Evolutionary conservation across 2,888 invertebrate genomes (phyloP).

Genomic region (Incurvaria masculella): DNA sequence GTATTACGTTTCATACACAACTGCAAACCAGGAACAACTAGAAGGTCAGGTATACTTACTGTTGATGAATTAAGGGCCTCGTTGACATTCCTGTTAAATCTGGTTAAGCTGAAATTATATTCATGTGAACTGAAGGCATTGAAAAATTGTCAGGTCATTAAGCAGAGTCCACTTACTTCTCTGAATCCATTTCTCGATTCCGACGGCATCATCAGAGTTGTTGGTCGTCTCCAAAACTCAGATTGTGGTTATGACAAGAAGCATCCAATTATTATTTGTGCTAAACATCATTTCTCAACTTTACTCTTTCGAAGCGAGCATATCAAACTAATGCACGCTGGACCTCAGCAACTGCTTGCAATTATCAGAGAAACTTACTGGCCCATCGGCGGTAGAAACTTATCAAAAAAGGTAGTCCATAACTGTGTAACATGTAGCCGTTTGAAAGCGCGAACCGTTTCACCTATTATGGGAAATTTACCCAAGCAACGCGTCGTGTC

Average conservation of each 20-base stretch:
- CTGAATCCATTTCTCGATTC: neutral
- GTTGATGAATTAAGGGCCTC: neutral
- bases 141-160: neutral
- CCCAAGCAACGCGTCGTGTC: conserved; percentile 12
- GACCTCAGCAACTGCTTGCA: conserved; percentile 17
- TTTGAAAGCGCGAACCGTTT: conserved; percentile 13
- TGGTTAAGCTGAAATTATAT: neutral
- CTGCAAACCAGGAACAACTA: neutral
- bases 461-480: conserved; percentile 20
- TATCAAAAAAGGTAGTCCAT: conserved; percentile 12
- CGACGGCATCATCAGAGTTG: too few relatives aligned
- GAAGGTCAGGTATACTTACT: neutral
- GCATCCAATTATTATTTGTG: conserved; percentile 10
- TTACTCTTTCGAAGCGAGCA: conserved; percentile 15
- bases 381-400: conserved; percentile 15
- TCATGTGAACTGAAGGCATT: neutral
- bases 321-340: conserved; percentile 14
- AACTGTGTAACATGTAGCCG: conserved; percentile 14
- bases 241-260: too few relatives aligned
- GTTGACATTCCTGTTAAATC: too few relatives aligned
- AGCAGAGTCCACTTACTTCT: neutral
- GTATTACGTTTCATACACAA: conserved; percentile 7
- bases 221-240: too few relatives aligned
- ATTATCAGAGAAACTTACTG: conserved; percentile 14
- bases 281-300: conserved; percentile 14